These are phyloP conservation scores for Andinoacara biseriatus DNA, from an alignment of 2,113 vertebrate species.

Conservation along the genomic window DNA sequence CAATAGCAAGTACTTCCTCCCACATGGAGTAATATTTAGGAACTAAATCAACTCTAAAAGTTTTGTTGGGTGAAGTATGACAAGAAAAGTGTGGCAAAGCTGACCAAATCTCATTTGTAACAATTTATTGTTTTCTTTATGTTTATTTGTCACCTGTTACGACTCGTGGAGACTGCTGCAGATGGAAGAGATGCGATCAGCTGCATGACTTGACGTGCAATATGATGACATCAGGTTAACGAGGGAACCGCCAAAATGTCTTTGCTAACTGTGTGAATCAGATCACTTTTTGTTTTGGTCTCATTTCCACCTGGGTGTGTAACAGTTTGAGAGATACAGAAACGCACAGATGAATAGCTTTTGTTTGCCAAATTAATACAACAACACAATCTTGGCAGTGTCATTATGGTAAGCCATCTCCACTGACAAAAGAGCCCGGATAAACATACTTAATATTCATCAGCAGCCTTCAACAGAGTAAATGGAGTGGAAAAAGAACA, in stretches of 20 bases:
- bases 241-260: constrained; percentile 45
- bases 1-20: neutral
- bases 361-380: constrained; percentile 77
- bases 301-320: constrained; percentile 63
- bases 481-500: constrained; percentile 71
- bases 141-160: constrained; percentile 5
- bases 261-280: constrained; percentile 46
- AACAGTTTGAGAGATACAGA: constrained; percentile 60
- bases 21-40: neutral
- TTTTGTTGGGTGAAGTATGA: neutral
- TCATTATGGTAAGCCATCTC: constrained; percentile 68
- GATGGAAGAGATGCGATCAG: constrained; percentile 32
- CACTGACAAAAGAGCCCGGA: constrained; percentile 58
- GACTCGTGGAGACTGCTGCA: neutral
- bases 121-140: neutral
- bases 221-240: constrained; percentile 67
- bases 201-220: neutral
- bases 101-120: neutral
- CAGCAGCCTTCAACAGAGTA: constrained; percentile 59
- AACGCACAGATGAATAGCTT: constrained; percentile 75
- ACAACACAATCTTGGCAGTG: constrained; percentile 67
- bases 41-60: neutral
- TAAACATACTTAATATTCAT: constrained; percentile 83
- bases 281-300: constrained; percentile 49
- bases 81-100: neutral